phyloP scores from a whole-genome alignment of 2,113 vertebrate genomes.

The Solea senegalensis region DNA sequence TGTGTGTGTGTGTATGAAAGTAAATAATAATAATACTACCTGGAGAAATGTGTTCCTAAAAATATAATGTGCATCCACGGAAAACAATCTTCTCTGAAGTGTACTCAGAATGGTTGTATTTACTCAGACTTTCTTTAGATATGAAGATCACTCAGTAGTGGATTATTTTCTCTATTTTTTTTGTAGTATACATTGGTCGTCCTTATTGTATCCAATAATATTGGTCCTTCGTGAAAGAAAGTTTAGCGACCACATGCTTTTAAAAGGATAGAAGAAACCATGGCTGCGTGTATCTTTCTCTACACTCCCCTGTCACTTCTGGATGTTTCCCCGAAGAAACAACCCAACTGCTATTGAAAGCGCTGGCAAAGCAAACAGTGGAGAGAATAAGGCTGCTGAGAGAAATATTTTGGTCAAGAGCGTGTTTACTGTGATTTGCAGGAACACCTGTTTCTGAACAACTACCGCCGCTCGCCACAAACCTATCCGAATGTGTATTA shows the following conservation, averaged over 20 bases:
- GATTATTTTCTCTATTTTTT: too few species aligned
- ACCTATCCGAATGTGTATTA: slow-evolving; percentile 45
- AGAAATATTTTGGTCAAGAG: slow-evolving; percentile 31
- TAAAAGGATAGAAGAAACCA: neutral
- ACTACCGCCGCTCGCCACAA: slow-evolving; percentile 14
- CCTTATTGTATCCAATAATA: too few species aligned
- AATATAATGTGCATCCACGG: too few species aligned
- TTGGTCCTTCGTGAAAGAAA: too few species aligned
- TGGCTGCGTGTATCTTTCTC: neutral
- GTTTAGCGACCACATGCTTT: neutral
- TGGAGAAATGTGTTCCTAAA: too few species aligned
- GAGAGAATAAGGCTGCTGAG: slow-evolving; percentile 34
- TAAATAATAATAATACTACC: too few species aligned
- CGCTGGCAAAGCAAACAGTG: slow-evolving; percentile 10
- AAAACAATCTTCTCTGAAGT: too few species aligned
- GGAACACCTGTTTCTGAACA: slow-evolving; percentile 60
- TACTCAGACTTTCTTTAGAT: too few species aligned
- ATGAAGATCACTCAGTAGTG: too few species aligned
- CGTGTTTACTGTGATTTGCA: slow-evolving; percentile 40
- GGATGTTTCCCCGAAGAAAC: slow-evolving; percentile 15
- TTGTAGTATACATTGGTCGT: too few species aligned
- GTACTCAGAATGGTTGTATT: too few species aligned
- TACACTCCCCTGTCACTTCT: neutral
- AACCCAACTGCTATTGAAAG: slow-evolving; percentile 23
- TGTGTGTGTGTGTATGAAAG: too few species aligned